phyloP scores from a whole-genome alignment of 2,797 vertebrate genomes.

The Microhierax caerulescens region DNA sequence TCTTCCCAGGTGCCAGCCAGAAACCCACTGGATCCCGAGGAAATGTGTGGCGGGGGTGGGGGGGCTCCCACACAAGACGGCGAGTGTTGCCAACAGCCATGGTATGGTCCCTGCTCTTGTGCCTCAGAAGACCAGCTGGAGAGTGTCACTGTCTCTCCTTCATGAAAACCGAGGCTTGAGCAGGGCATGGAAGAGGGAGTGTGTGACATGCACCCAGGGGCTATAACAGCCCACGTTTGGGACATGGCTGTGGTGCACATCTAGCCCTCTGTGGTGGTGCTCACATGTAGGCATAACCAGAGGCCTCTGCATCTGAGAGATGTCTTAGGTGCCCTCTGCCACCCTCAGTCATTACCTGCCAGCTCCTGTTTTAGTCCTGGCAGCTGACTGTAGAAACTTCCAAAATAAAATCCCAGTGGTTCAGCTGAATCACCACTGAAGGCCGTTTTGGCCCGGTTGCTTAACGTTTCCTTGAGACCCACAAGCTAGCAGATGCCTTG shows the following conservation, averaged over 20 bases:
- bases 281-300: not conserved
- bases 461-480: not conserved
- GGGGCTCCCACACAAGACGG: accelerated
- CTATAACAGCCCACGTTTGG: not conserved
- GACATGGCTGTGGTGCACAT: not conserved
- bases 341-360: not conserved
- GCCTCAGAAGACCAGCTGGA: not conserved
- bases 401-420: not conserved
- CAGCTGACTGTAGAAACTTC: not conserved
- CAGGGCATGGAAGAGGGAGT: not conserved
- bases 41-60: accelerated
- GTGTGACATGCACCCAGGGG: no score
- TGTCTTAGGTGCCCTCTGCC: not conserved
- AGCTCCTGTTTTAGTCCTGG: not conserved
- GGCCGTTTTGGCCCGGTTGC: not conserved
- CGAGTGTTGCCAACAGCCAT: accelerated
- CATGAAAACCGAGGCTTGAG: not conserved
- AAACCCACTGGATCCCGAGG: not conserved
- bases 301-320: not conserved
- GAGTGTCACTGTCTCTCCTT: accelerated
- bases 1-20: accelerated
- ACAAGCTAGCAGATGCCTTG: not conserved
- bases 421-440: not conserved
- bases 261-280: not conserved
- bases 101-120: not conserved